Evolutionary conservation across 2,797 vertebrate genomes (phyloP).

Genomic region (Phyllotis vaccarum): DNA sequence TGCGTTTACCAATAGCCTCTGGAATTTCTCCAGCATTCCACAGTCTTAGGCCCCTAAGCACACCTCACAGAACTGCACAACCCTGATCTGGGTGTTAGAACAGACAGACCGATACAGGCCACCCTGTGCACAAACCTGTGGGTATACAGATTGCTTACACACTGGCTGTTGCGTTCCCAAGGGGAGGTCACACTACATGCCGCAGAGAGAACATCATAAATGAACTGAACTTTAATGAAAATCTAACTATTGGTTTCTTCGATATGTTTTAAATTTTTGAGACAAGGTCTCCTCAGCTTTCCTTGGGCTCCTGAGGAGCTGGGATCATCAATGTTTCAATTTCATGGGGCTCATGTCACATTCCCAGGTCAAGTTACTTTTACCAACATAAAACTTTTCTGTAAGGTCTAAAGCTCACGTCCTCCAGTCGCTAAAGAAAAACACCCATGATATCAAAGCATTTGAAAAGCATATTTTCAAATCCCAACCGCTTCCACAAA

Average conservation of each 20-base stretch:
- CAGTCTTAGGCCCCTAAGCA: slow-evolving; percentile 81
- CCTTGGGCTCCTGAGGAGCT: not conserved
- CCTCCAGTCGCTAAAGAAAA: slow-evolving; percentile 1
- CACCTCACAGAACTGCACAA: slow-evolving; percentile 85
- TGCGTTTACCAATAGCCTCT: slow-evolving; percentile 83
- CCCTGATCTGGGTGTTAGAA: slow-evolving; percentile 79
- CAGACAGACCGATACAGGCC: slow-evolving; percentile 66
- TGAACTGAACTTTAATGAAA: not conserved
- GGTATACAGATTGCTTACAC: not conserved
- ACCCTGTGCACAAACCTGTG: not conserved
- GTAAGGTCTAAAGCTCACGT: not conserved
- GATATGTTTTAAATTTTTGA: not conserved
- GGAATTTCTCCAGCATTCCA: slow-evolving; percentile 86
- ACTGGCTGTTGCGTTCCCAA: not conserved
- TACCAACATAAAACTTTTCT: not conserved
- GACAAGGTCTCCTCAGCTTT: not conserved
- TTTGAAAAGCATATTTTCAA: not conserved
- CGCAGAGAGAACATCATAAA: not conserved
- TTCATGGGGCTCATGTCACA: not conserved
- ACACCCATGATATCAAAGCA: not conserved
- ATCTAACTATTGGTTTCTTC: not conserved
- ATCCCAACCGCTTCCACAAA: not conserved
- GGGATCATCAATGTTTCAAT: not conserved
- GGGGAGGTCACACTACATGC: not conserved
- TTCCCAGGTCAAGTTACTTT: not conserved